Percentiles rank a stretch among this genome's conserved stretches.
Evolutionary conservation across 2,113 vertebrate species (phyloP).

Genomic region (Atlantisia rogersi): DNA sequence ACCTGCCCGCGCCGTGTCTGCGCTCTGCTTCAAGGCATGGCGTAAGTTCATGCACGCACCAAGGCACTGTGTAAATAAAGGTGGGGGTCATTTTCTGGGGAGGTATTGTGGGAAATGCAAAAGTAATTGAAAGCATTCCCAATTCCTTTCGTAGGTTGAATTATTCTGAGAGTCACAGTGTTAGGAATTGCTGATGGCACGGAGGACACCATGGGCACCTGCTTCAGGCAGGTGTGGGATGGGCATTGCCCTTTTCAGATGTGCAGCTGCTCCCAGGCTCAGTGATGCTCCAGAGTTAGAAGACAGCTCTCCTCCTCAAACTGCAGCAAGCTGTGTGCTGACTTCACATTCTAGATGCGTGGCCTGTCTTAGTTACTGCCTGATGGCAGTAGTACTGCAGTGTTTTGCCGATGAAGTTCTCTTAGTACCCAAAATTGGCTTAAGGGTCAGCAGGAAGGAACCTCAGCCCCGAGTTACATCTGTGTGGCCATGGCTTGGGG

Average conservation of each 20-base stretch:
- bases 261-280: background rate
- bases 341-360: background rate
- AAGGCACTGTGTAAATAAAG: background rate
- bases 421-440: background rate
- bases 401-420: background rate
- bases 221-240: background rate
- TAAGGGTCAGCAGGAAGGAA: background rate
- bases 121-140: background rate
- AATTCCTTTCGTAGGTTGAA: background rate
- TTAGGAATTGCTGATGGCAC: background rate
- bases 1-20: background rate
- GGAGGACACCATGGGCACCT: background rate
- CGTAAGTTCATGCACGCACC: background rate
- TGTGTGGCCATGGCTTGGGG: rapidly evolving
- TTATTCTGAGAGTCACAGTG: background rate
- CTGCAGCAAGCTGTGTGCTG: background rate
- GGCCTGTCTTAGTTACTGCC: background rate
- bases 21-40: background rate
- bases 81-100: background rate
- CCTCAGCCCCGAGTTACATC: background rate
- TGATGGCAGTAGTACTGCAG: rapidly evolving
- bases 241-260: background rate
- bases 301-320: background rate
- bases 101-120: background rate
- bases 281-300: background rate